phyloP scores from a whole-genome alignment of 2,888 invertebrate species.

The Nephrocerus scutellatus region DNA sequence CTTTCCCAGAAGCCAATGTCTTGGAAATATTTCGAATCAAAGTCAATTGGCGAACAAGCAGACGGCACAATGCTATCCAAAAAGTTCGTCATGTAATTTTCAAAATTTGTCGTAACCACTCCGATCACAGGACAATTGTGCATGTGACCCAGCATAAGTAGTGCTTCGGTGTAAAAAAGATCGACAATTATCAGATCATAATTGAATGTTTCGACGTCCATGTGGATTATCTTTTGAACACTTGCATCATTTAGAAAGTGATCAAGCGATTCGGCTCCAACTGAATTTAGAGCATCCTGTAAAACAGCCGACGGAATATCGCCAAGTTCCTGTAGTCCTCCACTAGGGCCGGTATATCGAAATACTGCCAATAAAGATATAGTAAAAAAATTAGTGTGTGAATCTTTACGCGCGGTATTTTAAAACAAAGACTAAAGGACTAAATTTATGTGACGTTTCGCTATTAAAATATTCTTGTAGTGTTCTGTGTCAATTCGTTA shows the following conservation, averaged over 20 bases:
- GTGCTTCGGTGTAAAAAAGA: slow-evolving; percentile 47
- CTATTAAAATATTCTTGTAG: slow-evolving; percentile 4
- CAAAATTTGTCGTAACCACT: slow-evolving; percentile 45
- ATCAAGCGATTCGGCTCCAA: slow-evolving; percentile 35
- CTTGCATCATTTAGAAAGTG: slow-evolving; percentile 33
- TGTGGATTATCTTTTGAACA: slow-evolving; percentile 28
- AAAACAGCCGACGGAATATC: slow-evolving; percentile 25
- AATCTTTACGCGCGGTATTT: too few relatives aligned
- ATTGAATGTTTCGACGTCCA: slow-evolving; percentile 37
- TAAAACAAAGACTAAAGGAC: too few relatives aligned
- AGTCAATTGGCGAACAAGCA: slow-evolving; percentile 49
- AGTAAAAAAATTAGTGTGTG: too few relatives aligned
- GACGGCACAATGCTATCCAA: slow-evolving; percentile 48
- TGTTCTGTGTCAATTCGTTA: too few relatives aligned
- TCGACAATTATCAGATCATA: slow-evolving; percentile 48
- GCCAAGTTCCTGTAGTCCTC: slow-evolving; percentile 27
- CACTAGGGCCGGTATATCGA: slow-evolving; percentile 23
- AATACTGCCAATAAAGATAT: too few relatives aligned
- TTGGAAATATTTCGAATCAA: slow-evolving; percentile 36
- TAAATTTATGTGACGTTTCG: not conserved
- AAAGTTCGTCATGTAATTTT: slow-evolving; percentile 45
- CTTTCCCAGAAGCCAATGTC: slow-evolving; percentile 50
- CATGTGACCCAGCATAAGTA: slow-evolving; percentile 44
- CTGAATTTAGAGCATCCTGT: slow-evolving; percentile 32
- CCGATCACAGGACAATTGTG: slow-evolving; percentile 44